Percentiles rank a stretch among this genome's conserved stretches.
These are phyloP conservation scores for Papilio elwesi DNA, from an alignment of 2,888 invertebrate species.

Conservation along the genomic window DNA sequence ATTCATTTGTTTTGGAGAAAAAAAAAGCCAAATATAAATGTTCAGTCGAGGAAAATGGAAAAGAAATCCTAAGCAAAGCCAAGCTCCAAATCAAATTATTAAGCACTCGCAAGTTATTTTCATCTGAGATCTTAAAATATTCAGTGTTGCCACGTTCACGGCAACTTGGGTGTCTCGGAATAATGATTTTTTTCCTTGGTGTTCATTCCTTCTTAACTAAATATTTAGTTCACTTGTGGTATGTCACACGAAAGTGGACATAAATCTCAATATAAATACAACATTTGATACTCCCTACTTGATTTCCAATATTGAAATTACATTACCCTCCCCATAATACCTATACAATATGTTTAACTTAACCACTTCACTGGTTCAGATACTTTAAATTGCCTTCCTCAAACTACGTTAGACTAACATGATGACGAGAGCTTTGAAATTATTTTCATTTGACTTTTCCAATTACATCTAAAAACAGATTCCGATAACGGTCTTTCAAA, in stretches of 20 bases:
- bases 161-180: background rate
- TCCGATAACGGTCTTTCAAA: background rate
- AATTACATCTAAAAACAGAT: background rate
- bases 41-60: background rate
- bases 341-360: no score
- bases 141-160: constrained; percentile 14
- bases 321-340: no score
- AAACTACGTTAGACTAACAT: background rate
- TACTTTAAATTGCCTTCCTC: no score
- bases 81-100: constrained; percentile 31
- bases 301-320: no score
- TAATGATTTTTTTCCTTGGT: background rate
- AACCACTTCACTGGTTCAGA: no score
- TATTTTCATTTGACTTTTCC: background rate
- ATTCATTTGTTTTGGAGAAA: background rate
- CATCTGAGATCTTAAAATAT: constrained; percentile 32
- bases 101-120: constrained; percentile 33
- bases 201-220: background rate
- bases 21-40: background rate
- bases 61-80: constrained; percentile 10
- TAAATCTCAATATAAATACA: no score
- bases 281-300: no score
- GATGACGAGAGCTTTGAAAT: no score
- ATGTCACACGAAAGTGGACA: no score
- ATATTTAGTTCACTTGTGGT: background rate